These are phyloP conservation scores for Peromyscus melanophrys DNA, from an alignment of 2,797 vertebrate species.

Conservation along the genomic window DNA sequence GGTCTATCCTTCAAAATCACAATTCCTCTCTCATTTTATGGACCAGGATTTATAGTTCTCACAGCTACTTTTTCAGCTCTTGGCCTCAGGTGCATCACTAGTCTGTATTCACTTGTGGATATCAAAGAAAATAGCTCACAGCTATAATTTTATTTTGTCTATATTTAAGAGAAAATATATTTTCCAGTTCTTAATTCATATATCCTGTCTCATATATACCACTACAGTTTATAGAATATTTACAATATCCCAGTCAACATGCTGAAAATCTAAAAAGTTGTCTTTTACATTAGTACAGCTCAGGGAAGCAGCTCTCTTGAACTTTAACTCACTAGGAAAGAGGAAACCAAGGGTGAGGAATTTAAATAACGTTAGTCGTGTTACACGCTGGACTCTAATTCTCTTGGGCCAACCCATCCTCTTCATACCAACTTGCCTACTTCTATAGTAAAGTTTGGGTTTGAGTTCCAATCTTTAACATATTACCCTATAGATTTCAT, in stretches of 20 bases:
- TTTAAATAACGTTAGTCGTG: neutral
- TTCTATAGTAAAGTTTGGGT: neutral
- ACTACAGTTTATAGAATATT: neutral
- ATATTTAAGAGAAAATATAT: neutral
- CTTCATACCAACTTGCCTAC: neutral
- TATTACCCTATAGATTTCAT: neutral
- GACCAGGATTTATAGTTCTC: slow-evolving; percentile 53
- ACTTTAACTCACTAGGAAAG: neutral
- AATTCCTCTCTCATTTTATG: slow-evolving; percentile 71
- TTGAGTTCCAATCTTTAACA: neutral
- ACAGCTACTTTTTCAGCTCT: neutral
- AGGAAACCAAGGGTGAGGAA: neutral
- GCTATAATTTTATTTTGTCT: neutral
- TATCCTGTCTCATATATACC: neutral
- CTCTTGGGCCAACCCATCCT: neutral
- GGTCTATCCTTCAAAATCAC: slow-evolving; percentile 65
- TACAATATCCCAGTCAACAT: neutral
- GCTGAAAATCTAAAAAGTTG: neutral
- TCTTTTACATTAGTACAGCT: neutral
- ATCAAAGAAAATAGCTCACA: neutral
- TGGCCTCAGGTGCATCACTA: neutral
- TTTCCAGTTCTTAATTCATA: neutral
- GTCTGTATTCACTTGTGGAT: neutral
- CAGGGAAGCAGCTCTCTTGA: neutral
- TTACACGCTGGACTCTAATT: neutral